Base-by-base conservation (phyloP, 2,113 vertebrate genomes). In the Coreoperca whiteheadi region DNA sequence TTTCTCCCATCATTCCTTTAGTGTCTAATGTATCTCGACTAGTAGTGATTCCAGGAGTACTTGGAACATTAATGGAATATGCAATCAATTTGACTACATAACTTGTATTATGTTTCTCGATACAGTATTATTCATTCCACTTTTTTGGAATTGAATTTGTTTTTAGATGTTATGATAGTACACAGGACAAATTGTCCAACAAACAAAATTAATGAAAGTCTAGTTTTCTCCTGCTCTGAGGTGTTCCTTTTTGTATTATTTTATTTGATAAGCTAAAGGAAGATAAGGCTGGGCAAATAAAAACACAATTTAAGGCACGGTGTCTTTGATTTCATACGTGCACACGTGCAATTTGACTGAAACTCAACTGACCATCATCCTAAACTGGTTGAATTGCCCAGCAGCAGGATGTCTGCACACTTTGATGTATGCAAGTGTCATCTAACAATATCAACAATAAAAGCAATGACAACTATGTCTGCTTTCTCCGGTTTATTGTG, bases 1-100 rank as follows among this genome's bases (percentile, higher is more conserved):
- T 73, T 46, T 57, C 37, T 61, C 68, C 59, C 8, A 46, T 72
- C 68, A 48, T 37, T 66, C 12, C 23, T 67, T 32, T 32, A 46
- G 12, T 8, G 3, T 34, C 51, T 67, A 18, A 57, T n/a, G 32
- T 46, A 66, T 46, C 64, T 46, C 34, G 50, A 56, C n/a, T 65
- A 28, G 43, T 76, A 76, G 21, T 64, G 61, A 76, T 65, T 76
- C n/a, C 61, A 77, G 50, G 7, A 77, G 43, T 53, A 39, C 30
- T 34, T 37, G 50, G 48, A 54, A 41, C 61, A 65, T 54, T 65
- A 65, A 53, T 21, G 74, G 34, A 56, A 43, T 43, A 54, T 56
- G 50, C 2, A 32, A 32, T 77, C 18, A 66, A 64, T 64, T 37
- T 75, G 59, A 30, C 46, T 25, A 14, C 32, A 64, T 28, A 61